Base-by-base conservation (phyloP, 2,797 vertebrate species). In the Melanotaenia trifasciata region DNA sequence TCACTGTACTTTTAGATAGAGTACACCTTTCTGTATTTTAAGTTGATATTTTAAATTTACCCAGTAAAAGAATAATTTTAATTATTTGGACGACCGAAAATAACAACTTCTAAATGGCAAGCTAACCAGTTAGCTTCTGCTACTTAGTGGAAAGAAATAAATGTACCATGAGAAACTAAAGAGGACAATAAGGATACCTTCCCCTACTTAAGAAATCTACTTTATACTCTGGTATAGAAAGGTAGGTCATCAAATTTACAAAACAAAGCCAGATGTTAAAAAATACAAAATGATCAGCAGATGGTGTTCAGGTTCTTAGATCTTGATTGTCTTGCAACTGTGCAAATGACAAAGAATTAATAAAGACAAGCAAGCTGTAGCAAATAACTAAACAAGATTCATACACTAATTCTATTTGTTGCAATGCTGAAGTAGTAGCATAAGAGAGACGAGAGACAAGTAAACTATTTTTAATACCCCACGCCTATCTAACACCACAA, bases 391-490 rank as follows among this genome's bases (percentile, higher is more conserved):
- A 72, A 80, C 65, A 47, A n/a, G 0, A 78, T 67, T 50, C 54
- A 64, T 40, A 58, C 6, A 58, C 54, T 40, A 81, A 85, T 85
- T 80, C 64, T 71, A 80, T 85, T 79, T 80, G 59, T 38, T 59
- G 57, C 45, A 35, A 84, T 83, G 73, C 16, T 77, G 58, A 82
- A 84, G 62, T 51, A 81, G 80, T 58, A 74, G 67, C 69, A 83
- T 40, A 12, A 28, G 74, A 78, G 53, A 84, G 40, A 85, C 80
- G 80, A 68, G 83, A 82, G 66, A 70, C 73, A 73, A 87, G 80
- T 88, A 75, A 79, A 84, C 72, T 56, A 86, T 80, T 81, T 80
- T 72, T 63, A 86, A 72, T 63, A 59, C 77, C 65, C 57, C 70
- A n/a, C 72, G 71, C 58, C 62, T 76, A 78, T 73, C 74, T 78